Percentiles rank a stretch among this genome's conserved stretches.
These are phyloP conservation scores for Notolepis coatsorum DNA, from an alignment of 2,797 vertebrate genomes.

Conservation along the genomic window DNA sequence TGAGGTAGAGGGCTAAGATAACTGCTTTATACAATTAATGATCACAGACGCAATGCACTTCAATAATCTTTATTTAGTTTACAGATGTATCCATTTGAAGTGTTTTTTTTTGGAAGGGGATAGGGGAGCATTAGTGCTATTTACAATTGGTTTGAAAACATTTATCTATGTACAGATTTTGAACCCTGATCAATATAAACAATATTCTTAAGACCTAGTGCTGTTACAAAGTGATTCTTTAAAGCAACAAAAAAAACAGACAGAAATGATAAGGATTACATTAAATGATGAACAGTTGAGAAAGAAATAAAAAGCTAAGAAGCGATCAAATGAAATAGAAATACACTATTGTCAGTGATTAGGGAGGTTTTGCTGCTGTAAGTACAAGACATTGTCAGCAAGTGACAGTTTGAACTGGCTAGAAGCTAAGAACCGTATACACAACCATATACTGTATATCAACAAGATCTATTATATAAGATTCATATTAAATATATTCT, in stretches of 20 bases:
- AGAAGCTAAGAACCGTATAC: constrained; percentile 89
- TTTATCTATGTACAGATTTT: constrained; percentile 97
- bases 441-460: constrained; percentile 91
- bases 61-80: constrained; percentile 96
- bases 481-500: constrained; percentile 99
- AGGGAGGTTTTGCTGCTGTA: constrained; percentile 79
- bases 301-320: constrained; percentile 55
- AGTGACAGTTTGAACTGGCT: constrained; percentile 89
- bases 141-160: constrained; percentile 96
- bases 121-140: constrained; percentile 94
- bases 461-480: constrained; percentile 94
- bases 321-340: constrained; percentile 65
- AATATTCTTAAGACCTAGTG: constrained; percentile 91
- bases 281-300: constrained; percentile 86
- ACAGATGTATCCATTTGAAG: constrained; percentile 95
- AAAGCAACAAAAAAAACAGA: constrained; percentile 85
- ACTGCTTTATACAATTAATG: constrained; percentile 19
- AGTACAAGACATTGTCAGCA: constrained; percentile 88
- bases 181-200: constrained; percentile 97
- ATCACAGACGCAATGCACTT: constrained; percentile 77
- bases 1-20: no score
- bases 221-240: constrained; percentile 91
- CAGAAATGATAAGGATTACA: constrained; percentile 81
- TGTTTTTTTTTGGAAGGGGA: constrained; percentile 86
- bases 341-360: constrained; percentile 76